These are phyloP conservation scores for Chironomus striatipennis DNA, from an alignment of 1,140 invertebrate genomes.

Conservation along the genomic window DNA sequence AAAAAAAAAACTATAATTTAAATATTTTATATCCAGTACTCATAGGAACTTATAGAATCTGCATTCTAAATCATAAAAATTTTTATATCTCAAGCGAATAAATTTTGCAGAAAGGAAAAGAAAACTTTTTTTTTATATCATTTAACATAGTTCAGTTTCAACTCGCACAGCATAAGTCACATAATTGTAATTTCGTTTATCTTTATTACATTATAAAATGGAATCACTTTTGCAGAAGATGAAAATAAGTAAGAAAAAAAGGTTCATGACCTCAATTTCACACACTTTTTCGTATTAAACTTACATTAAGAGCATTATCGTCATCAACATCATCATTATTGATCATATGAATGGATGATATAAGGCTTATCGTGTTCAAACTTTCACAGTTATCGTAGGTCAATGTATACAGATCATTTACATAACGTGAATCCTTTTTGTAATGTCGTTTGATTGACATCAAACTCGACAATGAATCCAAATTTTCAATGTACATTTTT, in stretches of 20 bases:
- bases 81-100: too few relatives aligned
- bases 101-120: too few relatives aligned
- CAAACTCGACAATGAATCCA: neutral
- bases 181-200: slow-evolving; percentile 9
- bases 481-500: slow-evolving; percentile 2
- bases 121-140: too few relatives aligned
- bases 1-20: too few relatives aligned
- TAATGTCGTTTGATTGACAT: slow-evolving; percentile 54
- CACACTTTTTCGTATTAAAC: neutral
- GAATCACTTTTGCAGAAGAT: too few relatives aligned
- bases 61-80: too few relatives aligned
- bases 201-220: neutral
- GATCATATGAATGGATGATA: slow-evolving; percentile 29
- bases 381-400: slow-evolving; percentile 72
- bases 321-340: slow-evolving; percentile 27
- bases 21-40: too few relatives aligned
- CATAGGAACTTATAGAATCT: too few relatives aligned
- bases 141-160: too few relatives aligned
- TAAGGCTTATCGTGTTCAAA: slow-evolving; percentile 45
- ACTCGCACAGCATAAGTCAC: neutral
- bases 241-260: neutral
- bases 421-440: slow-evolving; percentile 75
- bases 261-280: neutral
- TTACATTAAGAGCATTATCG: slow-evolving; percentile 25
- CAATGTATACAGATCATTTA: slow-evolving; percentile 73